Evolutionary conservation across 2,113 vertebrate genomes (phyloP).

Genomic region (Carassius carassius): DNA sequence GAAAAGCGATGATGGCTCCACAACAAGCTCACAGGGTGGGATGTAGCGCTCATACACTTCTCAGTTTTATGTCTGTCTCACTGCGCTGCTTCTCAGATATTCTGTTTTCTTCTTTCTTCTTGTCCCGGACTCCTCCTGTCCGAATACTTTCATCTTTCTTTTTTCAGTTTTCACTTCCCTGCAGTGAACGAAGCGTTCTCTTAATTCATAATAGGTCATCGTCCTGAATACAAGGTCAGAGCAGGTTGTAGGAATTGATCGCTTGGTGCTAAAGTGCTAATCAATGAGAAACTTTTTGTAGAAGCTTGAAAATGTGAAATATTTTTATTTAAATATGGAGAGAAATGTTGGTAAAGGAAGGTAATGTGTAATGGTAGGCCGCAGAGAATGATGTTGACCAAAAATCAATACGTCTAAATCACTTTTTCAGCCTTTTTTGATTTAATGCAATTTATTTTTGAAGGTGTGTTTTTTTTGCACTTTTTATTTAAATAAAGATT

Average conservation of each 20-base stretch:
- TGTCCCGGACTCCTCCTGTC: slow-evolving; percentile 22
- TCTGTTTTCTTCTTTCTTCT: slow-evolving; percentile 23
- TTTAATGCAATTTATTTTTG: not conserved
- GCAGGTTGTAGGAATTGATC: slow-evolving; percentile 89
- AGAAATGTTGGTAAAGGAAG: slow-evolving; percentile 51
- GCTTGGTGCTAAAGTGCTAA: slow-evolving; percentile 80
- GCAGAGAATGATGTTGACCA: not conserved
- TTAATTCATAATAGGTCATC: slow-evolving; percentile 65
- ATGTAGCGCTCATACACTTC: slow-evolving; percentile 8
- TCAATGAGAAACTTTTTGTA: slow-evolving; percentile 88
- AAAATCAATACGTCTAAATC: slow-evolving; percentile 10
- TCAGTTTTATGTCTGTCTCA: slow-evolving; percentile 19
- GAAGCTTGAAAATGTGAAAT: slow-evolving; percentile 80
- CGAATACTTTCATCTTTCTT: slow-evolving; percentile 20
- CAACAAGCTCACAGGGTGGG: slow-evolving; percentile 47
- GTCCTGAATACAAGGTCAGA: slow-evolving; percentile 81
- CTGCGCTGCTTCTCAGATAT: slow-evolving; percentile 3
- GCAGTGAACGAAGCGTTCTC: slow-evolving; percentile 52
- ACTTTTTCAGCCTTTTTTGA: not conserved
- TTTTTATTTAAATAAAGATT: not conserved
- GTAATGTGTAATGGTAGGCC: slow-evolving; percentile 24
- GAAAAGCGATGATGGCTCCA: slow-evolving; percentile 60
- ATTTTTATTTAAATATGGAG: slow-evolving; percentile 72
- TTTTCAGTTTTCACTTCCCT: slow-evolving; percentile 37
- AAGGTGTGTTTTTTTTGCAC: not conserved